phyloP scores from a whole-genome alignment of 2,113 vertebrate genomes.

The Madoqua kirkii region DNA sequence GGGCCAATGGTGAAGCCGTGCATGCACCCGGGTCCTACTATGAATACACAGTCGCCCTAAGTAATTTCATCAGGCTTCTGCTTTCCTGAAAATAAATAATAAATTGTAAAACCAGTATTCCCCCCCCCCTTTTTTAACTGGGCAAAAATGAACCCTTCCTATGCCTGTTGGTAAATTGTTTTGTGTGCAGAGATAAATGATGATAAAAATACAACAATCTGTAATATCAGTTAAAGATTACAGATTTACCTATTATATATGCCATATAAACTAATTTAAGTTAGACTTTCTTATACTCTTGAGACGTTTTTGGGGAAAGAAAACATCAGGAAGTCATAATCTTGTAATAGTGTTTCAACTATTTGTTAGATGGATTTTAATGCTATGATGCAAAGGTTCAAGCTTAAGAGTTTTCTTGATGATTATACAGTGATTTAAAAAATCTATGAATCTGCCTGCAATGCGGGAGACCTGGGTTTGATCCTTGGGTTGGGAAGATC shows the following conservation, averaged over 20 bases:
- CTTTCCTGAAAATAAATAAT: not conserved
- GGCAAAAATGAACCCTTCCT: not conserved
- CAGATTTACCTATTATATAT: not conserved
- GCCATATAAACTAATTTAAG: not conserved
- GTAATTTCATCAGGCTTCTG: not conserved
- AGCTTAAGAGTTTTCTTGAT: not conserved
- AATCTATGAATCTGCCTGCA: not conserved
- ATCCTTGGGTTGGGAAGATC: not conserved
- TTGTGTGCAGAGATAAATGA: not conserved
- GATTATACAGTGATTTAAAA: not conserved
- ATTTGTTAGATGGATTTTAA: constrained; percentile 27
- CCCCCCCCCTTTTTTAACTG: not conserved
- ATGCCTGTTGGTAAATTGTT: not conserved
- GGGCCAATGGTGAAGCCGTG: not conserved
- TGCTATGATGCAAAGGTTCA: not conserved
- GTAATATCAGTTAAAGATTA: not conserved
- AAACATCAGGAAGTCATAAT: not conserved
- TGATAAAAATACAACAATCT: not conserved
- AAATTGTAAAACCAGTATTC: not conserved
- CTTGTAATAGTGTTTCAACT: not conserved
- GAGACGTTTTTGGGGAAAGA: not conserved
- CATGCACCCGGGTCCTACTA: no score
- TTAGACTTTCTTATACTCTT: not conserved
- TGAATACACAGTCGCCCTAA: not conserved
- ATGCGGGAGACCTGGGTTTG: not conserved